phyloP scores from a whole-genome alignment of 1,140 invertebrate species.

The Philotrypesis tridentata region DNA sequence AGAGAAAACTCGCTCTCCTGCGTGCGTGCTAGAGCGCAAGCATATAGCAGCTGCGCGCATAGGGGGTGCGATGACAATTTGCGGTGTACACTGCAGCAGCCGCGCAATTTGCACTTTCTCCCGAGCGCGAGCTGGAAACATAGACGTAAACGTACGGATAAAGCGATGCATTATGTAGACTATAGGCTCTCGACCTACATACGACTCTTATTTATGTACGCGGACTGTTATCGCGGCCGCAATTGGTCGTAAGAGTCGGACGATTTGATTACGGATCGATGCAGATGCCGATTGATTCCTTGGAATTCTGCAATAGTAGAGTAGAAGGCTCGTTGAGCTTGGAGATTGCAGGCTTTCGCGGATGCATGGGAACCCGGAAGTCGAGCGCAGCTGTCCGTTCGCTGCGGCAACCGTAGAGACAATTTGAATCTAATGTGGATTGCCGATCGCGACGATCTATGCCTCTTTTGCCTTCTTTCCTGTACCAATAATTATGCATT shows the following conservation, averaged over 20 bases:
- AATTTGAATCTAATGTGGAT: not conserved
- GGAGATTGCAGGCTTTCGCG: not conserved
- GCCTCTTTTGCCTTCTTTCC: not conserved
- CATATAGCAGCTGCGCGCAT: too few species aligned
- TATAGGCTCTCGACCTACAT: too few species aligned
- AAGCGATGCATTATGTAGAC: too few species aligned
- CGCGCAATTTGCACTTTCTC: constrained; percentile 68
- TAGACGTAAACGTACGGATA: too few species aligned
- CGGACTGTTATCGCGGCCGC: not conserved
- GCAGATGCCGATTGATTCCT: not conserved
- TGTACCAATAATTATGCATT: not conserved
- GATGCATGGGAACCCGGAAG: not conserved
- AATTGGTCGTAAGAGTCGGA: not conserved
- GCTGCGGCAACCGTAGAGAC: too few species aligned
- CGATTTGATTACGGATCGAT: constrained; percentile 5
- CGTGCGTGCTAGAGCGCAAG: too few species aligned
- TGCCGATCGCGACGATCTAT: not conserved
- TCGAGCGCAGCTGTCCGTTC: too few species aligned
- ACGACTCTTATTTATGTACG: not conserved
- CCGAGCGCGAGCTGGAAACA: too few species aligned
- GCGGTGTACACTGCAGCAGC: constrained; percentile 45
- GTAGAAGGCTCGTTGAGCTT: not conserved
- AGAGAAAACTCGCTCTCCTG: too few species aligned
- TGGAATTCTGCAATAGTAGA: not conserved
- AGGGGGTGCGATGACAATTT: constrained; percentile 52